These are phyloP conservation scores for Pelmatolapia mariae DNA, from an alignment of 2,113 vertebrate species.

Conservation along the genomic window DNA sequence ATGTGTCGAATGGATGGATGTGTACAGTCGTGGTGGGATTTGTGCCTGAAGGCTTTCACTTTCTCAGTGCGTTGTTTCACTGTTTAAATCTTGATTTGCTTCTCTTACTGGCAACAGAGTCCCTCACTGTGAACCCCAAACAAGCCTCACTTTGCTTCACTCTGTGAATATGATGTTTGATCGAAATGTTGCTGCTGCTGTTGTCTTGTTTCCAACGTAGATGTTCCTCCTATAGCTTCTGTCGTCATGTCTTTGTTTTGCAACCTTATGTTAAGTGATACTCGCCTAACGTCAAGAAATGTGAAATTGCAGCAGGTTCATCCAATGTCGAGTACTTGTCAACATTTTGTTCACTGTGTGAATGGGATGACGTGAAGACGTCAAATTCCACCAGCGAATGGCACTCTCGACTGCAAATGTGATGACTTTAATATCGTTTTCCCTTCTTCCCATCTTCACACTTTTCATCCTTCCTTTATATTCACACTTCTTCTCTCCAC, in stretches of 20 bases:
- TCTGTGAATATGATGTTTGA: neutral
- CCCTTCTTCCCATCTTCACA: neutral
- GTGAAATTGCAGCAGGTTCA: neutral
- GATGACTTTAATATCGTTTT: neutral
- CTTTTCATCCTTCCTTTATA: neutral
- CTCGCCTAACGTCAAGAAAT: neutral
- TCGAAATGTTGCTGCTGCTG: neutral
- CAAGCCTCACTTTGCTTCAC: neutral
- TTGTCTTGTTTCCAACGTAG: neutral
- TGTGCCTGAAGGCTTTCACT: constrained; percentile 1
- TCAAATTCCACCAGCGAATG: neutral
- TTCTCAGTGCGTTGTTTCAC: neutral
- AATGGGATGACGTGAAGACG: neutral
- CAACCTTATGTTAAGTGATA: neutral
- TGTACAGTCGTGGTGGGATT: neutral
- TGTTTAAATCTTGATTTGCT: neutral
- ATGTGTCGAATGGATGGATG: neutral
- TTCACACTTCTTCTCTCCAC: neutral
- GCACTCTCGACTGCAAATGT: neutral
- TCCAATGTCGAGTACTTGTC: neutral
- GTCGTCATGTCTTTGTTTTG: neutral
- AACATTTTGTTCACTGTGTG: neutral
- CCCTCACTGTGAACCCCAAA: neutral
- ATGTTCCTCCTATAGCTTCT: neutral
- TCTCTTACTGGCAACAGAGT: constrained; percentile 8